Conservation (phyloP, 2,797 vertebrate species). For the Myiothlypis coronata region DNA sequence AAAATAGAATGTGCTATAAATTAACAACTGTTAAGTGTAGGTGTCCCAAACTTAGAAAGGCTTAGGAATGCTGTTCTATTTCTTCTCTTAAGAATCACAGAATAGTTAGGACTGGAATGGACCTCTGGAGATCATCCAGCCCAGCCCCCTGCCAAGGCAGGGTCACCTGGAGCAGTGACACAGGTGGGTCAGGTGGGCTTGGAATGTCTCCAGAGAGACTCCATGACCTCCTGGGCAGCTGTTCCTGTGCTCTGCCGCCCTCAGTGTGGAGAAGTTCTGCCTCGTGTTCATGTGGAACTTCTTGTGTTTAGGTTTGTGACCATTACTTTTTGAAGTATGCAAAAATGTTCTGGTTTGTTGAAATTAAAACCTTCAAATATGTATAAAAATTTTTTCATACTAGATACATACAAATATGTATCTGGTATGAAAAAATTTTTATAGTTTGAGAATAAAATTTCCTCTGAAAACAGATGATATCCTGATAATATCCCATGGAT, state of each 20-base stretch:
- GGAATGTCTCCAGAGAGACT: not conserved
- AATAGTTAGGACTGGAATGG: not conserved
- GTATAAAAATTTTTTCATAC: no score
- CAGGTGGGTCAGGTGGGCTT: not conserved
- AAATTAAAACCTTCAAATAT: not conserved
- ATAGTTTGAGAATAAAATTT: not conserved
- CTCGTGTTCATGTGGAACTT: not conserved
- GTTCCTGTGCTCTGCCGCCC: not conserved
- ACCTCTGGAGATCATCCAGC: not conserved
- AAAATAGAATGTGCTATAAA: constrained; percentile 1
- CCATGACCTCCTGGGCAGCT: not conserved
- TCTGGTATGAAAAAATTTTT: not conserved
- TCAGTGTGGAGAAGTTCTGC: not conserved
- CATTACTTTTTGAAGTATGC: not conserved
- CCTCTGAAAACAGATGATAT: not conserved
- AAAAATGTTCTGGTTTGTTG: not conserved
- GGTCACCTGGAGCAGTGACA: not conserved
- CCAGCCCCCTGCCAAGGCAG: not conserved
- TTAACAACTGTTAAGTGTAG: not conserved
- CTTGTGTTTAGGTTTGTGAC: not conserved
- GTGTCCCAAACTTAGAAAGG: not conserved
- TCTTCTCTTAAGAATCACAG: not conserved
- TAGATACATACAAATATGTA: not conserved
- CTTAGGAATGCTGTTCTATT: not conserved
- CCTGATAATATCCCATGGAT: not conserved